A percentile compares a stretch with the other conserved stretches of the same genome.
These are phyloP conservation scores for Alloscopus bannaensis DNA, from an alignment of 2,888 invertebrate species.

Conservation along the genomic window DNA sequence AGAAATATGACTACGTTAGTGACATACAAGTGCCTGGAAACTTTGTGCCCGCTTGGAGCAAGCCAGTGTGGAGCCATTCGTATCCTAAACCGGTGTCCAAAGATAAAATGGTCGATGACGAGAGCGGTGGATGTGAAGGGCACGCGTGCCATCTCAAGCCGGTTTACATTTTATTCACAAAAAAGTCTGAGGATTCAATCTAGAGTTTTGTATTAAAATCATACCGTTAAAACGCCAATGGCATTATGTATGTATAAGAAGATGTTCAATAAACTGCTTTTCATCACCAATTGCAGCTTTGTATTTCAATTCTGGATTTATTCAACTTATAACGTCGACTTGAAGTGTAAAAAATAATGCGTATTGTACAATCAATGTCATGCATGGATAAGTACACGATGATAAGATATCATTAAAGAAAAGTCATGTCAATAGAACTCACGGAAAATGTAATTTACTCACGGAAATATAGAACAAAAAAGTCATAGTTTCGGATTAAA, in stretches of 20 bases:
- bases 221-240: background rate
- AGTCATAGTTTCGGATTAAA: too few species aligned
- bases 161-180: slow-evolving; percentile 16
- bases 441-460: background rate
- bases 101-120: background rate
- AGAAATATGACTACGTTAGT: slow-evolving; percentile 21
- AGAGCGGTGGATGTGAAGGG: background rate
- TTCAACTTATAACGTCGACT: background rate
- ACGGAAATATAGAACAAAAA: too few species aligned
- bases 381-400: background rate
- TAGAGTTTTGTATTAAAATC: background rate
- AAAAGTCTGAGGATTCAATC: background rate
- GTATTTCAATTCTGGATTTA: background rate
- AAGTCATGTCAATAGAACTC: background rate
- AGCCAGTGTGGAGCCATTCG: slow-evolving; percentile 10
- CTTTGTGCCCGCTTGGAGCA: slow-evolving; percentile 22
- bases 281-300: background rate
- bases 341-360: background rate
- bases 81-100: background rate
- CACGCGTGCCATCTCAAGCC: slow-evolving; percentile 11
- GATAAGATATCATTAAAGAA: background rate
- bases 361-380: background rate
- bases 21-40: slow-evolving; percentile 26
- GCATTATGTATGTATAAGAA: background rate
- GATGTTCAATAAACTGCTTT: background rate